Percentiles rank a stretch among this genome's conserved stretches.
These are phyloP conservation scores for Craterocephalus amniculus DNA, from an alignment of 2,797 vertebrate species.

Conservation along the genomic window DNA sequence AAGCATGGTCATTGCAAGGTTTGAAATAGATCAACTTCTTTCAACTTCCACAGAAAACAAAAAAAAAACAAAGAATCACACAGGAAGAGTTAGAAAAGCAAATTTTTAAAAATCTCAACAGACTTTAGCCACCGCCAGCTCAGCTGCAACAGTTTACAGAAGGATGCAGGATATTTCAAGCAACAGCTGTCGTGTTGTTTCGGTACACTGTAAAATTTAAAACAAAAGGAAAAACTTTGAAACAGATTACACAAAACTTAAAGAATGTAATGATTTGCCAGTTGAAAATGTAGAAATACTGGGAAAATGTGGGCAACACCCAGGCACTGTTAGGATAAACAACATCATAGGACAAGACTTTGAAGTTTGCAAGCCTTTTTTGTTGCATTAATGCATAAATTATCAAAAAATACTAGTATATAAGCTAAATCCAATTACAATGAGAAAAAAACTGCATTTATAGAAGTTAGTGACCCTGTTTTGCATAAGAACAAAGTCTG, in stretches of 20 bases:
- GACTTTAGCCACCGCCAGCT: slow-evolving; percentile 38
- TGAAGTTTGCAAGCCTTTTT: not conserved
- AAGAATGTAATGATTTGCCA: not conserved
- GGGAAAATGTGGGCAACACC: not conserved
- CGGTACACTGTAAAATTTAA: not conserved
- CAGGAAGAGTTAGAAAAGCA: not conserved
- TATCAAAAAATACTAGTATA: not conserved
- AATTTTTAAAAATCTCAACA: slow-evolving; percentile 8
- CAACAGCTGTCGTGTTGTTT: slow-evolving; percentile 3
- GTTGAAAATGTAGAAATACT: not conserved
- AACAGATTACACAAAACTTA: not conserved
- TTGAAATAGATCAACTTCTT: not conserved
- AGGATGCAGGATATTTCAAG: slow-evolving; percentile 41
- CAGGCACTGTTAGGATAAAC: too few species aligned
- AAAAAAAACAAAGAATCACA: slow-evolving; percentile 6
- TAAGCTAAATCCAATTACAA: not conserved
- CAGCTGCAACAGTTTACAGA: slow-evolving; percentile 7
- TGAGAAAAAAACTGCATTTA: too few species aligned
- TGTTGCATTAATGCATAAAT: not conserved
- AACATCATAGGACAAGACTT: too few species aligned
- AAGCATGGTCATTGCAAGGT: not conserved
- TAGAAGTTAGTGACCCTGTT: too few species aligned
- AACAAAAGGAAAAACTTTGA: not conserved
- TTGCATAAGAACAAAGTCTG: too few species aligned
- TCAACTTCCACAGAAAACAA: slow-evolving; percentile 14